These are phyloP conservation scores for Pammene aurita DNA, from an alignment of 2,888 invertebrate species.

Conservation along the genomic window DNA sequence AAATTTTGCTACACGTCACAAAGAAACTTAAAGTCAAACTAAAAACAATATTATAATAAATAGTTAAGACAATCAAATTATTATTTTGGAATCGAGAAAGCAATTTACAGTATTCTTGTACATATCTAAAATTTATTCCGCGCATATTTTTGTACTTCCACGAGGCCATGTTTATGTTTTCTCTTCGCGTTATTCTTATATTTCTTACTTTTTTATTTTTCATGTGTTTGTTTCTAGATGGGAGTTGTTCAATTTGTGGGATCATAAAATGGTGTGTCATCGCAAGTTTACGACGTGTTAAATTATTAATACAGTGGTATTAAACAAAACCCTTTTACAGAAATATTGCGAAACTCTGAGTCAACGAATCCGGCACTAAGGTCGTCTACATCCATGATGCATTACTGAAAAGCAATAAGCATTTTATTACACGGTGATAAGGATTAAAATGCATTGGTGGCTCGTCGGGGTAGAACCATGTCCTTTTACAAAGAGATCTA, in stretches of 20 bases:
- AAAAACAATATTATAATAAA: background rate
- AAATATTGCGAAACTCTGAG: constrained; percentile 10
- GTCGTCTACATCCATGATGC: constrained; percentile 21
- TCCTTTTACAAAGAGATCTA: constrained; percentile 12
- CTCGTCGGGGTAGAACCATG: constrained; percentile 1
- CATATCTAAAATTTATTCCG: too few species aligned
- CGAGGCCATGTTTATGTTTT: too few species aligned
- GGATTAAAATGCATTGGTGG: constrained; percentile 1
- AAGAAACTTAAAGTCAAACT: too few species aligned
- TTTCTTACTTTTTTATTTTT: too few species aligned
- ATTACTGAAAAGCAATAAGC: constrained; percentile 11
- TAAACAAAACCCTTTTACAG: constrained; percentile 1
- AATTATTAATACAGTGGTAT: background rate
- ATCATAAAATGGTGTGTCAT: background rate
- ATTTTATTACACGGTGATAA: background rate
- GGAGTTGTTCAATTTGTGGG: too few species aligned
- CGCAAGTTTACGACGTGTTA: background rate
- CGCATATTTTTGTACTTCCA: too few species aligned
- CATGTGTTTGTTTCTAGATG: too few species aligned
- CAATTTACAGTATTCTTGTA: too few species aligned
- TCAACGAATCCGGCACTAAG: constrained; percentile 16
- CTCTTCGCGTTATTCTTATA: too few species aligned
- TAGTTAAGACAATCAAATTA: too few species aligned
- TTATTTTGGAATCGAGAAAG: too few species aligned
- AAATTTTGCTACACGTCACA: too few species aligned